A percentile compares a stretch with the other conserved stretches of the same genome.
phyloP scores from a whole-genome alignment of 1,140 invertebrate genomes.

The Euglossa dilemma region DNA sequence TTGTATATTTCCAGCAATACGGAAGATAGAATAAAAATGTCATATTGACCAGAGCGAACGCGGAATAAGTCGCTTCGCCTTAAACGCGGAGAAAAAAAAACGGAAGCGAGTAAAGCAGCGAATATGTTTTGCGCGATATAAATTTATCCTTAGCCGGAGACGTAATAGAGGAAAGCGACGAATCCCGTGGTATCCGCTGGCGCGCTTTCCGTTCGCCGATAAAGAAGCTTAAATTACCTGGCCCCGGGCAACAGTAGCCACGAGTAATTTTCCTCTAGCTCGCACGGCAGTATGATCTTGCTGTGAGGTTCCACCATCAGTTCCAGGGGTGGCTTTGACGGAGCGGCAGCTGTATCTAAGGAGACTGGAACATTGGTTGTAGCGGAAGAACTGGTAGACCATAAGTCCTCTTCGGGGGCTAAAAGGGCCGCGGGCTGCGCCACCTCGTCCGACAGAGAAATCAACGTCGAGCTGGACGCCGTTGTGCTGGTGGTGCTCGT shows the following conservation, averaged over 20 bases:
- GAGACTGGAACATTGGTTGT: constrained; percentile 65
- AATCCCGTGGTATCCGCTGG: constrained; percentile 1
- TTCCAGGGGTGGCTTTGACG: constrained; percentile 75
- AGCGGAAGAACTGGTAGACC: constrained; percentile 74
- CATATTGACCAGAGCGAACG: no score
- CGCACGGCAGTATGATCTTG: constrained; percentile 79
- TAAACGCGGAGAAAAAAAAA: neutral
- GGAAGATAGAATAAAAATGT: no score
- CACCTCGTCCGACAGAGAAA: constrained; percentile 69
- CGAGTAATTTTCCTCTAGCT: constrained; percentile 79
- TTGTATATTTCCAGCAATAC: no score
- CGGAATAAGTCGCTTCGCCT: neutral
- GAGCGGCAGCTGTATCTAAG: constrained; percentile 58
- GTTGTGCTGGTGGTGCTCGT: constrained; percentile 64
- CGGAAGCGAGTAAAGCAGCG: neutral
- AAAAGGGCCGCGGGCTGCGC: constrained; percentile 78
- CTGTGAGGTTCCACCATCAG: constrained; percentile 78
- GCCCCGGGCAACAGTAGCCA: constrained; percentile 74
- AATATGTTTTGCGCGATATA: neutral
- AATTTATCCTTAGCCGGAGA: neutral
- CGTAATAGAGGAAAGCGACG: neutral
- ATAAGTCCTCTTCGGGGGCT: constrained; percentile 76
- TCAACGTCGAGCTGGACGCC: constrained; percentile 69
- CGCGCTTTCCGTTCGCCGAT: constrained; percentile 26
- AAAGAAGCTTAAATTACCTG: constrained; percentile 70